phyloP scores from a whole-genome alignment of 2,888 invertebrate species.

The Cosmopolites sordidus region DNA sequence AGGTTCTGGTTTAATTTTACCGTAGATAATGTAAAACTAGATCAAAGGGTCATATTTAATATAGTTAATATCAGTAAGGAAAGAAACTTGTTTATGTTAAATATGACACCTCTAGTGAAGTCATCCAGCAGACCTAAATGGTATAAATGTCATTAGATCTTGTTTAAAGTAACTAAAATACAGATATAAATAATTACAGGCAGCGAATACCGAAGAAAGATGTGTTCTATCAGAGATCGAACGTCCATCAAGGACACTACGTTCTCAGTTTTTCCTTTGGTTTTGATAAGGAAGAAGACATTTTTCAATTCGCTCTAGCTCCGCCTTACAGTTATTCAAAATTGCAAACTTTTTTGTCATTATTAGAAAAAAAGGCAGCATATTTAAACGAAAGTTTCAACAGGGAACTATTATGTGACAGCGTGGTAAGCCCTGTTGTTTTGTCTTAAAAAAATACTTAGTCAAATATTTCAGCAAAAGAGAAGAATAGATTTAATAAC shows the following conservation, averaged over 20 bases:
- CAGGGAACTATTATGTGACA: slow-evolving; percentile 66
- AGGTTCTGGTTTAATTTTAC: slow-evolving; percentile 98
- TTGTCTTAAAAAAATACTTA: not conserved
- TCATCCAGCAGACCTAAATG: slow-evolving; percentile 88
- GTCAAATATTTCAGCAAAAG: slow-evolving; percentile 68
- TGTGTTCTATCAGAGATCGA: slow-evolving; percentile 89
- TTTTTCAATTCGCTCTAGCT: slow-evolving; percentile 90
- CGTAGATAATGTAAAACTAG: slow-evolving; percentile 89
- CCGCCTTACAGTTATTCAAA: slow-evolving; percentile 95
- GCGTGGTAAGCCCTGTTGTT: slow-evolving; percentile 52
- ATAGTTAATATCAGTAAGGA: slow-evolving; percentile 94
- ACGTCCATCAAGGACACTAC: slow-evolving; percentile 84
- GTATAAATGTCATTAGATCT: too few relatives aligned
- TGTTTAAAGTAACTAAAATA: too few relatives aligned
- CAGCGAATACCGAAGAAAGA: slow-evolving; percentile 74
- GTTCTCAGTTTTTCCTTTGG: slow-evolving; percentile 91
- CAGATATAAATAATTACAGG: too few relatives aligned
- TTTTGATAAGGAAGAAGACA: slow-evolving; percentile 91
- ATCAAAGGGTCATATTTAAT: slow-evolving; percentile 96
- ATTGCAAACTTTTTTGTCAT: slow-evolving; percentile 77
- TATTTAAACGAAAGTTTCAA: slow-evolving; percentile 56
- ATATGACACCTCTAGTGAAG: slow-evolving; percentile 91
- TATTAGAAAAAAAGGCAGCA: slow-evolving; percentile 61
- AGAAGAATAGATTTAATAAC: slow-evolving; percentile 85
- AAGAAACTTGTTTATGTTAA: slow-evolving; percentile 80